phyloP scores from a whole-genome alignment of 2,888 invertebrate species.

The Andrena camellia region DNA sequence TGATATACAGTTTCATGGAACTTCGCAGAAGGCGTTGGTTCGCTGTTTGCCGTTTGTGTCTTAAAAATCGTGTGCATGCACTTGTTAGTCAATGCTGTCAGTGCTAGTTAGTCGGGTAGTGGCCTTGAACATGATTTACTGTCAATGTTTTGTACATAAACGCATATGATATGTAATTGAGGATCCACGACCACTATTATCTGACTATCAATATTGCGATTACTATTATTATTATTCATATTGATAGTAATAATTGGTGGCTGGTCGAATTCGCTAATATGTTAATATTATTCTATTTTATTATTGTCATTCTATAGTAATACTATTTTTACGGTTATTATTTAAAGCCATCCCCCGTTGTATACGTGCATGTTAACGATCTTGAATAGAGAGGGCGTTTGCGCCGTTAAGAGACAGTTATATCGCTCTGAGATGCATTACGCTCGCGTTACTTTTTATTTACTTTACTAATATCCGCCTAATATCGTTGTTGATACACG shows the following conservation, averaged over 20 bases:
- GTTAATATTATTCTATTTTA: slow-evolving; percentile 52
- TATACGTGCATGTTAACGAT: slow-evolving; percentile 53
- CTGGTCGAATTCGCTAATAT: slow-evolving; percentile 8
- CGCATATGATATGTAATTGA: slow-evolving; percentile 45
- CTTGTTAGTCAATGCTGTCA: slow-evolving; percentile 52
- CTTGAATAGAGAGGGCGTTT: slow-evolving; percentile 32
- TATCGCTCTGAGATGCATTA: slow-evolving; percentile 58
- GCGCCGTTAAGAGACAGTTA: slow-evolving; percentile 32
- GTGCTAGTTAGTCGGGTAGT: slow-evolving; percentile 32
- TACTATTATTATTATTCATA: slow-evolving; percentile 60
- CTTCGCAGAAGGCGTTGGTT: slow-evolving; percentile 23
- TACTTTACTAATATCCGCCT: slow-evolving; percentile 23
- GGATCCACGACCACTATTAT: slow-evolving; percentile 47
- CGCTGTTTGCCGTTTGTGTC: slow-evolving; percentile 62
- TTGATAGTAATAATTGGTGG: slow-evolving; percentile 36
- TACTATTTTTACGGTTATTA: slow-evolving; percentile 62
- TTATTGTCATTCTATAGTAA: slow-evolving; percentile 51
- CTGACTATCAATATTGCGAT: slow-evolving; percentile 56
- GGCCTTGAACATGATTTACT: slow-evolving; percentile 30
- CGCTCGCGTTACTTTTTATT: slow-evolving; percentile 44
- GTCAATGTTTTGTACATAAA: slow-evolving; percentile 68
- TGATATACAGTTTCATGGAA: slow-evolving; percentile 6
- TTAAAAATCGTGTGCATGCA: slow-evolving; percentile 54
- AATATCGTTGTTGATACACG: slow-evolving; percentile 21
- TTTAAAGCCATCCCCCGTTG: slow-evolving; percentile 62